These are phyloP conservation scores for Atta cephalotes DNA, from an alignment of 1,140 invertebrate species.

Conservation along the genomic window DNA sequence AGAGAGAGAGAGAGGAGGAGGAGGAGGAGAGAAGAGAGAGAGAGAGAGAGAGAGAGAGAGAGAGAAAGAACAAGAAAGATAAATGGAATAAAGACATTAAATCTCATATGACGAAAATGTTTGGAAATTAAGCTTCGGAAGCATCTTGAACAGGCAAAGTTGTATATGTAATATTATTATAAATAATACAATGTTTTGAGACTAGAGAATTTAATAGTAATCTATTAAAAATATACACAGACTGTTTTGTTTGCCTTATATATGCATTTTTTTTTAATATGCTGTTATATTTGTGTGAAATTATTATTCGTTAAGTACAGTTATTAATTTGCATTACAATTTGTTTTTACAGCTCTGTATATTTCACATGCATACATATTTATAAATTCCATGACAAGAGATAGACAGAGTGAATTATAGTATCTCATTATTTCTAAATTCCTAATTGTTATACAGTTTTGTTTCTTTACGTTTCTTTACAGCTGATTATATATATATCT, in stretches of 20 bases:
- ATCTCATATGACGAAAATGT: constrained; percentile 18
- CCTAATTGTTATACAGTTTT: background rate
- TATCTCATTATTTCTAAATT: constrained; percentile 16
- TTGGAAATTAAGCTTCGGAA: constrained; percentile 22
- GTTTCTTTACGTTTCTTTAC: background rate
- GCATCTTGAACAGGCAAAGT: constrained; percentile 42
- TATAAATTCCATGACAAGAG: constrained; percentile 43
- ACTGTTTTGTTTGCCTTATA: background rate
- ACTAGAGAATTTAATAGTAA: background rate
- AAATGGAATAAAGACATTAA: constrained; percentile 23
- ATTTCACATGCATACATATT: constrained; percentile 12
- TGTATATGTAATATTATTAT: constrained; percentile 22
- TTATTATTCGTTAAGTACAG: background rate
- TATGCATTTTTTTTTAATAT: constrained; percentile 3
- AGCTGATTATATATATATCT: background rate
- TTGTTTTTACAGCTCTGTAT: background rate
- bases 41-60: background rate
- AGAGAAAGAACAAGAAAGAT: background rate
- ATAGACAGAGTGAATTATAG: constrained; percentile 35
- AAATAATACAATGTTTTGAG: background rate
- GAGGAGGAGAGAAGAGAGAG: background rate
- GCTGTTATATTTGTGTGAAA: background rate
- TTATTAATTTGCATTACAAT: constrained; percentile 29
- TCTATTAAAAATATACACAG: background rate
- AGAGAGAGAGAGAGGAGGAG: background rate